Conservation (phyloP, 2,888 invertebrate genomes). For the Clusia tigrina region DNA sequence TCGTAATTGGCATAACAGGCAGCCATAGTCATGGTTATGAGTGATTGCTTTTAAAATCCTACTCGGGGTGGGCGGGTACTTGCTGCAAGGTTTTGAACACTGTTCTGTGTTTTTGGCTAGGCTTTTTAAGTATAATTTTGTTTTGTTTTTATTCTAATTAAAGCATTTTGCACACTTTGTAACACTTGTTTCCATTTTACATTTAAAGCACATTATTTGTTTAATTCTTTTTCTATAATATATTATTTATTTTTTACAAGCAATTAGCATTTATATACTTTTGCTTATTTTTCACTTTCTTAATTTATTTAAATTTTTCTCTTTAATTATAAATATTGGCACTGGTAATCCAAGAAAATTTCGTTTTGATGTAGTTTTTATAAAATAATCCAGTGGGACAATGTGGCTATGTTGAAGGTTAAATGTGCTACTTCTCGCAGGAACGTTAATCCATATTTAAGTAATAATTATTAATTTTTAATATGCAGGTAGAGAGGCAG, state of each 20-base stretch:
- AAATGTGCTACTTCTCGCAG: conserved; percentile 41
- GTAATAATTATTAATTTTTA: conserved; percentile 32
- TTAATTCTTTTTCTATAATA: not conserved
- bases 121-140: conserved; percentile 5
- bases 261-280: not conserved
- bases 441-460: conserved; percentile 61
- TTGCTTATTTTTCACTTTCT: conserved; percentile 29
- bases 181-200: conserved; percentile 20
- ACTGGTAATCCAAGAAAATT: conserved; percentile 63
- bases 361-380: conserved; percentile 37
- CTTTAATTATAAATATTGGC: conserved; percentile 47
- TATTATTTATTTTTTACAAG: conserved; percentile 5
- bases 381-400: conserved; percentile 47
- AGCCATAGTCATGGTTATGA: conserved; percentile 61
- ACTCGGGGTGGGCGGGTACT: not conserved
- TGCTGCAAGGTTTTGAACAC: conserved; percentile 14
- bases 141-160: conserved; percentile 26
- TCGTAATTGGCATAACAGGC: conserved; percentile 64
- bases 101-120: conserved; percentile 8
- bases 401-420: conserved; percentile 32
- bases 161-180: conserved; percentile 14
- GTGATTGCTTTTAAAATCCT: conserved; percentile 10
- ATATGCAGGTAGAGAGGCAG: conserved; percentile 20
- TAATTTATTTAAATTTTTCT: conserved; percentile 31
- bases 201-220: conserved; percentile 9